Base-by-base conservation (phyloP, 2,797 vertebrate genomes). In the Rousettus madagascariensis region DNA sequence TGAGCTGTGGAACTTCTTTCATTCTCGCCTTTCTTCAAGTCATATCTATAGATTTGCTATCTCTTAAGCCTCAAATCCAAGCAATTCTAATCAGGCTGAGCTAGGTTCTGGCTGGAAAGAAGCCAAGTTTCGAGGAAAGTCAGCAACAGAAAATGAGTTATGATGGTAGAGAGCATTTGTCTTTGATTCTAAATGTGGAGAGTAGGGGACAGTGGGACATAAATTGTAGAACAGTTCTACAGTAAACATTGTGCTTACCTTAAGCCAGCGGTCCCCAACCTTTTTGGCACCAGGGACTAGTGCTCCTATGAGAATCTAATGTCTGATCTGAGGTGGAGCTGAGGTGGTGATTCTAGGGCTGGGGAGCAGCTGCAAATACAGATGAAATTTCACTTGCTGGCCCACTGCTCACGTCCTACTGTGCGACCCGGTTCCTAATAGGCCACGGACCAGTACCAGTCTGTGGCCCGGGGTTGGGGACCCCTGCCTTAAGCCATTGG, bases 41-140 rank as follows among this genome's bases (percentile, higher is more conserved):
- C 61, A 26, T 83, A 8, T 33, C 36, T 95, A 5, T 68, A 69
- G 78, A 85, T 59, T 88, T 92, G n/a, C 6, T 85, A 33, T 79
- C 68, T 71, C 74, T 71, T 83, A 86, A 94, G 66, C 65, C 49
- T 92, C 69, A 90, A 77, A 57, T 86, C 59, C n/a, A 77, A 17
- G 46, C 65, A 91, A 1, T 93, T 95, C 90, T 53, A 83, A 20
- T 78, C 75, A 83, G 66, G 74, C 69, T 89, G 55, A 87, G 43
- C 28, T 77, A 15, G 51, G 72, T 57, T 85, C 57, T 79, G 55
- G 82, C 68, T 79, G 41, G 53, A 90, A 74, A 75, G 59, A 90
- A 90, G 72, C 90, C 77, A 82, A 61, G 61, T 96, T 66, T 91
- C 46, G 65, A 92, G 82, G 72, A 88, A 68, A 78, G 57, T 85